Evolutionary conservation across 2,888 invertebrate species (phyloP).

Genomic region (Cylindroiulus punctatus): DNA sequence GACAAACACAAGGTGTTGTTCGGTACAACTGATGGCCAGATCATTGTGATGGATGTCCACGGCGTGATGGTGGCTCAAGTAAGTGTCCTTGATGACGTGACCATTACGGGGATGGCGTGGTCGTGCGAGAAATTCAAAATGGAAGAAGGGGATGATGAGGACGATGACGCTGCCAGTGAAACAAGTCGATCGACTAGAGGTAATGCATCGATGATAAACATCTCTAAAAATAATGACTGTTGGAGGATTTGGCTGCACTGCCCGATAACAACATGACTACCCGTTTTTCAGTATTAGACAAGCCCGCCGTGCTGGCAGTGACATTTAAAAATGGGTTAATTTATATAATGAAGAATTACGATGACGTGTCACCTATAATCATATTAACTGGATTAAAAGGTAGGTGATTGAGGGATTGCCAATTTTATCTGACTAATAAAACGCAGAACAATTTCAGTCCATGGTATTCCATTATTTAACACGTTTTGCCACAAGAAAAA

Average conservation of each 20-base stretch:
- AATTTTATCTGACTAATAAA: not conserved
- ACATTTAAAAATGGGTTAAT: slow-evolving; percentile 90
- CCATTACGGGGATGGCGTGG: slow-evolving; percentile 94
- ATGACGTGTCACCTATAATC: slow-evolving; percentile 90
- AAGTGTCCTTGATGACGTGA: slow-evolving; percentile 80
- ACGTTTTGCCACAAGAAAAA: too few species aligned
- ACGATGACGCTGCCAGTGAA: slow-evolving; percentile 57
- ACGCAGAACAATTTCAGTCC: too few species aligned
- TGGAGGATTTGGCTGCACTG: not conserved
- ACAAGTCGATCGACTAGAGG: slow-evolving; percentile 51
- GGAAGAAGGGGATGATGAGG: slow-evolving; percentile 75
- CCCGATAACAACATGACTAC: not conserved
- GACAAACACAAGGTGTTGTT: slow-evolving; percentile 80
- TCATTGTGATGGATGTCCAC: slow-evolving; percentile 96
- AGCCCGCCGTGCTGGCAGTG: slow-evolving; percentile 83
- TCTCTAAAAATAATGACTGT: not conserved
- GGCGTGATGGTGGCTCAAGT: slow-evolving; percentile 93
- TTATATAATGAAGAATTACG: slow-evolving; percentile 87
- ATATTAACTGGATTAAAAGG: slow-evolving; percentile 76
- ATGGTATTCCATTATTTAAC: too few species aligned
- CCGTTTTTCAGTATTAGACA: slow-evolving; percentile 62
- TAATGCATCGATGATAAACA: not conserved
- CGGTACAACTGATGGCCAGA: slow-evolving; percentile 92
- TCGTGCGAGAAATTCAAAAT: slow-evolving; percentile 98
- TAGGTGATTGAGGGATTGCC: not conserved